Conservation (phyloP, 2,888 invertebrate genomes). For the Allolobophora icterica region DNA sequence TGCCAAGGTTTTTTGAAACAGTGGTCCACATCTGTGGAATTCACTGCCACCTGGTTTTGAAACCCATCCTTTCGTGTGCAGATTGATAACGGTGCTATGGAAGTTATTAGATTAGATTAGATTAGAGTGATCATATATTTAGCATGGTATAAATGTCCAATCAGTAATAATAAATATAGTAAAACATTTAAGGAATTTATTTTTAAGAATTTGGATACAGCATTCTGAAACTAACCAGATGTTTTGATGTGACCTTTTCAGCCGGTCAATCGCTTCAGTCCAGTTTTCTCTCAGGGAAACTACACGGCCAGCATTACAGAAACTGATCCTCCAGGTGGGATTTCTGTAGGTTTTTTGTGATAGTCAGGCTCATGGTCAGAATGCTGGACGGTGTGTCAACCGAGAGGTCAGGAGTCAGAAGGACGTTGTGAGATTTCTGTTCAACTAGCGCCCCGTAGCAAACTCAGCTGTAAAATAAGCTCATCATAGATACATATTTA, state of each 20-base stretch:
- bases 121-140: no score
- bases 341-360: not conserved
- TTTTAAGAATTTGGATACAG: not conserved
- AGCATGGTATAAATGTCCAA: not conserved
- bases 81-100: no score
- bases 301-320: conserved; percentile 23
- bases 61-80: no score
- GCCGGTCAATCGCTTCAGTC: conserved; percentile 37
- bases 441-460: not conserved
- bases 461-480: not conserved
- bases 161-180: not conserved
- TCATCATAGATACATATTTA: not conserved
- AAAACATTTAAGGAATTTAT: not conserved
- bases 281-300: conserved; percentile 13
- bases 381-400: not conserved
- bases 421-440: not conserved
- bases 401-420: not conserved
- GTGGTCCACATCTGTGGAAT: no score
- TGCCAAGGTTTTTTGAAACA: no score
- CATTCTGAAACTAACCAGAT: not conserved
- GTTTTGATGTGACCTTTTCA: conserved; percentile 7
- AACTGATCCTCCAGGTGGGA: conserved; percentile 30
- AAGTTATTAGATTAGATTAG: no score
- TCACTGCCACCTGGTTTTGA: no score
- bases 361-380: not conserved